A percentile compares a stretch with the other conserved stretches of the same genome.
phyloP scores from a whole-genome alignment of 2,888 invertebrate species.

The Protophormia terraenovae region DNA sequence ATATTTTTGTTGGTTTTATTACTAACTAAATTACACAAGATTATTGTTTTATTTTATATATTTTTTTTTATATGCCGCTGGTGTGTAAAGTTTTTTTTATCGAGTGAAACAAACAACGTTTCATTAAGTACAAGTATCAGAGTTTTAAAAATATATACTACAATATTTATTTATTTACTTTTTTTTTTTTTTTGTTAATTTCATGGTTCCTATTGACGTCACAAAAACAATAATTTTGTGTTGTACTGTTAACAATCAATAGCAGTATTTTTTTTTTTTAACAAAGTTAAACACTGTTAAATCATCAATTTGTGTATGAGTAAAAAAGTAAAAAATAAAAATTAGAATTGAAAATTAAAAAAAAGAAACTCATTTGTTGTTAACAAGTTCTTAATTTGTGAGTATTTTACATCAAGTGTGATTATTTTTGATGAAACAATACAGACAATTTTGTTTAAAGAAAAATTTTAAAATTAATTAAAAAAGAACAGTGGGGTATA shows the following conservation, averaged over 20 bases:
- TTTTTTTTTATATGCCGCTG: neutral
- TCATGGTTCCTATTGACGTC: constrained; percentile 73
- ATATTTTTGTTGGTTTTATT: constrained; percentile 2
- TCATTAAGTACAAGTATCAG: constrained; percentile 12
- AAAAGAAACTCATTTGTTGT: constrained; percentile 17
- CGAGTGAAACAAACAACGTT: neutral
- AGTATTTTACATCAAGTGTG: constrained; percentile 1
- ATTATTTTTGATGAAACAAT: neutral
- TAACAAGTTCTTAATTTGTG: constrained; percentile 20
- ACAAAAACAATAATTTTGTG: constrained; percentile 45
- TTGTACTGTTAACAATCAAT: constrained; percentile 33
- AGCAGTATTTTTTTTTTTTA: constrained; percentile 22
- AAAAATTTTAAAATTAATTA: neutral
- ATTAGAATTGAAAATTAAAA: neutral
- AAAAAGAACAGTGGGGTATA: neutral
- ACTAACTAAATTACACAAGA: neutral
- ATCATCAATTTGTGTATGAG: constrained; percentile 8
- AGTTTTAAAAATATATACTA: constrained; percentile 34
- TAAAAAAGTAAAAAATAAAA: neutral
- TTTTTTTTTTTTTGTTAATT: constrained; percentile 46
- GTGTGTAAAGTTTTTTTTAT: constrained; percentile 29
- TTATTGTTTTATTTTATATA: neutral
- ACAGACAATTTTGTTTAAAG: neutral
- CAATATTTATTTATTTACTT: constrained; percentile 14
- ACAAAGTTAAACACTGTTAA: constrained; percentile 32